Evolutionary conservation across 2,113 vertebrate genomes (phyloP).

Genomic region (Tympanuchus pallidicinctus): DNA sequence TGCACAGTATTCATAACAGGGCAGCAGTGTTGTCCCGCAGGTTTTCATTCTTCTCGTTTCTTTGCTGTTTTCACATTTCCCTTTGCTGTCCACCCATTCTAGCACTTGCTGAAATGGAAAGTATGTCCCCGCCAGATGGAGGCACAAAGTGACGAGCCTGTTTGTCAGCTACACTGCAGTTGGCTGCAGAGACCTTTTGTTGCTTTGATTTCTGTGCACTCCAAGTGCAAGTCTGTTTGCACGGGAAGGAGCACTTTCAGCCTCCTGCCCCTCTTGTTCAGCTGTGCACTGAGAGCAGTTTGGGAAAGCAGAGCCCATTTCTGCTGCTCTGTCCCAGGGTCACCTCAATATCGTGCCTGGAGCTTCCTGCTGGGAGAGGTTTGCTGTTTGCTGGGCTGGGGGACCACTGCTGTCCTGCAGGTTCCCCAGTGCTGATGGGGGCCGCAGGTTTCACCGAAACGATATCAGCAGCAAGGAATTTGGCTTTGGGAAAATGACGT

Average conservation of each 20-base stretch:
- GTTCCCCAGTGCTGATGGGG: not conserved
- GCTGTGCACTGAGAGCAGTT: constrained; percentile 56
- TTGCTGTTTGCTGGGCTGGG: not conserved
- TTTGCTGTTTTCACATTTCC: constrained; percentile 33
- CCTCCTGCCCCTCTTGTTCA: constrained; percentile 64
- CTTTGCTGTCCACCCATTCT: constrained; percentile 41
- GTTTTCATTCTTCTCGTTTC: constrained; percentile 58
- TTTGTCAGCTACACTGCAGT: not conserved
- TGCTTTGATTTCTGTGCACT: constrained; percentile 43
- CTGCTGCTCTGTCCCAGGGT: constrained; percentile 59
- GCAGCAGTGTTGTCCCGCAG: constrained; percentile 59
- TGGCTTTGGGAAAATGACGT: not conserved
- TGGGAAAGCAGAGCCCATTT: constrained; percentile 70
- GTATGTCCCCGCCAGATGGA: constrained; percentile 62
- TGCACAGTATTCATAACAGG: constrained; percentile 49
- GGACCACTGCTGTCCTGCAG: rapidly evolving
- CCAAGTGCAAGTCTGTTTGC: constrained; percentile 62
- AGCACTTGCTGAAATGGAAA: constrained; percentile 57
- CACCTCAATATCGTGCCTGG: not conserved
- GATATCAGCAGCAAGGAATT: not conserved
- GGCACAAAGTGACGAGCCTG: constrained; percentile 21
- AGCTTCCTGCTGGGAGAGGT: not conserved
- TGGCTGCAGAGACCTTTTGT: constrained; percentile 61
- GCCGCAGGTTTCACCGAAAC: not conserved
- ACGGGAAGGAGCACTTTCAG: constrained; percentile 62